These are phyloP conservation scores for Charina bottae DNA, from an alignment of 2,113 vertebrate species.

Conservation along the genomic window DNA sequence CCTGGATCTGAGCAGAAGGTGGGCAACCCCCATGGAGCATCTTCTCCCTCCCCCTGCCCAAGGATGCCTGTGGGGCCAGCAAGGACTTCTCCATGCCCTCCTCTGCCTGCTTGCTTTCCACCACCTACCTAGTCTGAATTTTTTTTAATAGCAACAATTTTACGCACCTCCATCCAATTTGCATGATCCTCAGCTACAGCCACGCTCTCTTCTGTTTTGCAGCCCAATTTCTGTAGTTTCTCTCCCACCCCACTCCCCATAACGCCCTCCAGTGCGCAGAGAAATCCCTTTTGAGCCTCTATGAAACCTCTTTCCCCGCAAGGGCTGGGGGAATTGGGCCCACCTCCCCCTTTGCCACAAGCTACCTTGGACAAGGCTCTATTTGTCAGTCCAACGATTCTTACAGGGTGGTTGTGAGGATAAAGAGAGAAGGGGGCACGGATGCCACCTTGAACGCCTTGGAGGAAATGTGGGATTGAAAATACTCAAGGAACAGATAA, in stretches of 20 bases:
- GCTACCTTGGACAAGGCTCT: background rate
- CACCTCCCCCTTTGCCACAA: background rate
- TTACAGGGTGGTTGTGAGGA: background rate
- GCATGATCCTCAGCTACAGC: too few species aligned
- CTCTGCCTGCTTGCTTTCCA: background rate
- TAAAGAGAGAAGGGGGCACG: background rate
- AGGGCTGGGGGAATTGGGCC: background rate
- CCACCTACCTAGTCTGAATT: background rate
- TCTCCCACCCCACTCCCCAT: background rate
- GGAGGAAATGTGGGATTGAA: background rate
- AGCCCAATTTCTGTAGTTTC: background rate
- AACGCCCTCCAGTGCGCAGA: background rate
- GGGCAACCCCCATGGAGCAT: background rate
- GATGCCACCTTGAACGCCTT: background rate
- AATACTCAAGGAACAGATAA: background rate
- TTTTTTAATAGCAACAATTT: background rate
- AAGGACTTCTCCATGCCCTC: background rate
- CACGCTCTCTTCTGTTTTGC: background rate
- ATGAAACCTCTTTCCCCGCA: background rate
- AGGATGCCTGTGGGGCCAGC: background rate
- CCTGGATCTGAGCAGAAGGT: background rate
- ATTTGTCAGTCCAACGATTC: background rate
- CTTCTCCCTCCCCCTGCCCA: background rate
- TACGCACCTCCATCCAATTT: background rate
- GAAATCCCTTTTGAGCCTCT: background rate